Evolutionary conservation across 92 coral and sea anemone genomes (phyloP), one percentile per base, ranked within the genome.

Genomic region (Phymanthus crucifer): DNA sequence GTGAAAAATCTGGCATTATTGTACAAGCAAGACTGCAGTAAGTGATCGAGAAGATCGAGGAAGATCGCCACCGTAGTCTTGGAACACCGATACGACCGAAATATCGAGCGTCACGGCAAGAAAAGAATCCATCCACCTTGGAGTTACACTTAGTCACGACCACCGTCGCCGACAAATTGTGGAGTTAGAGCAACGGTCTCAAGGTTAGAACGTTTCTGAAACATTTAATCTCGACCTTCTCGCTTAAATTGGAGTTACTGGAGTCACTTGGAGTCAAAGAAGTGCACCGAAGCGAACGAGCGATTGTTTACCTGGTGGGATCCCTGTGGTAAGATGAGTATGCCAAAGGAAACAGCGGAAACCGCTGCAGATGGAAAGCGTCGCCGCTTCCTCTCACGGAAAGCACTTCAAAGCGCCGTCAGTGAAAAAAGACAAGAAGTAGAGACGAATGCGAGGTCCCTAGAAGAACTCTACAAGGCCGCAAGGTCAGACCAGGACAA

Each of bases 1-100:
- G 83, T 79, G 83, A 79, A 79, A 79, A 79, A 72, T 79, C 83
- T 79, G 67, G 17, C 31, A 38, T 27, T 66, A 21, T 50, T 58
- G 80, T 76, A 35, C 71, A 48, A 48, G 56, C 56, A 48, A 48
- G 1, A 21, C 17, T 48, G 17, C 56, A 47, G 56, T 47, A 47
- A 47, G 14, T 47, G 56, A 47, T 47, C 56, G 3, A 47, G 18
- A 47, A 47, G 56, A 19, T 47, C 14, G 21, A 3, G 5, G 14
- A 47, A 47, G 56, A 48, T 48, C 56, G 56, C 56, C 56, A 48
- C 16, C 56, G 56, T 21, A 48, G 13, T 43, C 7, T 48, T 48
- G 0, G 56, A 48, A 48, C 56, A 48, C 56, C 56, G n/a, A n/a
- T 48, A 48, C 56, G 56, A 48, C 56, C 56, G 56, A 0, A 48